Evolutionary conservation across 1,140 invertebrate species (phyloP), one percentile per base, ranked within the genome.

Genomic region (honey bee (Apis mellifera)): DNA sequence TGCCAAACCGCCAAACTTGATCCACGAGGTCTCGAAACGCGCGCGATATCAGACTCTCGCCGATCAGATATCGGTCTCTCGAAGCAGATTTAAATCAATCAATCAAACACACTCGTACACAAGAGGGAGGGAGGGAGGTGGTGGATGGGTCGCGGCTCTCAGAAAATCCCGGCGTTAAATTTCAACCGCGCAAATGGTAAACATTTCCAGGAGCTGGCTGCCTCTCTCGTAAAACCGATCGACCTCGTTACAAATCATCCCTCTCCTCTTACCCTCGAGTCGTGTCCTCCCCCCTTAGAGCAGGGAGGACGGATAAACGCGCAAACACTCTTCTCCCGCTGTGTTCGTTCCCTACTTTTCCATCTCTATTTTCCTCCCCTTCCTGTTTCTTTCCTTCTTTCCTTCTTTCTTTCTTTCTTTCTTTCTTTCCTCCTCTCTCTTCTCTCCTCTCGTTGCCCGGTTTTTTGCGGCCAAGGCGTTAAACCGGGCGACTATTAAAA

Each of bases 401-500:
- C 26, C 7, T 17, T 19, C 9, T 15, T 15, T 66, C 11, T 64
- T 71, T 60, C 52, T 17, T 57, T 59, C 32, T 23, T 23, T 17
- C 26, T 9, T 9, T 17, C 19, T 11, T 15, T 15, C 72, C 7
- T 64, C 26, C 9, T 9, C 42, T 76, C 55, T 66, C 55, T 55
- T 15, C 72, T 5, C 69, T 71, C 66, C 57, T 17, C 64, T 59
- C n/a, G 71, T 62, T 60, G 21, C 12, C 32, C 26, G 71, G 13
- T 60, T 74, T 71, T 54, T 72, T 48, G 74, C 62, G 69, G 59
- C 55, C 78, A 59, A 74, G 64, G 54, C 59, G 83, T 82, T 68
- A 76, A 76, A 82, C 62, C 65, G 57, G 73, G 73, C 75, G 85
- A 83, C 75, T 71, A 86, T 87, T 83, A 83, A 86, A 84, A 62